Evolutionary conservation across 2,113 vertebrate genomes (phyloP).

Genomic region (Heliornis fulica): DNA sequence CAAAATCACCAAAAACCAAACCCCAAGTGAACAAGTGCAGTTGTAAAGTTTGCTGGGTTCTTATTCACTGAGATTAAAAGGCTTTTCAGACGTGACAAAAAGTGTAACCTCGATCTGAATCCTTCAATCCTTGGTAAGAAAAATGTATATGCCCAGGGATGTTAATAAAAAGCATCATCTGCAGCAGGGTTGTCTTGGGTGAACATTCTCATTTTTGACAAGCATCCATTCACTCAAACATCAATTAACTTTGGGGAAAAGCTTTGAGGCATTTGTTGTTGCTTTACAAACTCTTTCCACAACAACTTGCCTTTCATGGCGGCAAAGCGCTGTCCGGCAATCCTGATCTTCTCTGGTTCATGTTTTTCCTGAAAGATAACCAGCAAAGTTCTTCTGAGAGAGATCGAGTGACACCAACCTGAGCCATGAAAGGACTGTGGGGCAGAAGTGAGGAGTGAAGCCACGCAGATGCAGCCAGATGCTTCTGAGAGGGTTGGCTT

Average conservation of each 20-base stretch:
- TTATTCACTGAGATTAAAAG: neutral
- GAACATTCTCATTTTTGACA: neutral
- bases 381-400: neutral
- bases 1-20: too few species aligned
- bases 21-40: neutral
- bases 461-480: neutral
- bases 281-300: slow-evolving; percentile 37
- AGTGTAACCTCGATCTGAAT: neutral
- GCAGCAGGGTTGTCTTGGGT: neutral
- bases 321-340: slow-evolving; percentile 49
- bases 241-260: slow-evolving; percentile 56
- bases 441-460: neutral
- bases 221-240: neutral
- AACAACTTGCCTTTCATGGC: slow-evolving; percentile 46
- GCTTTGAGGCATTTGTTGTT: slow-evolving; percentile 51
- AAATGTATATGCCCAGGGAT: neutral
- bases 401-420: neutral
- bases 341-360: slow-evolving; percentile 33
- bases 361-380: slow-evolving; percentile 54
- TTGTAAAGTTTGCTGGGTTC: neutral
- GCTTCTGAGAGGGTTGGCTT: neutral
- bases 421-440: neutral
- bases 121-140: neutral
- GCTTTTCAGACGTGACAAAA: neutral
- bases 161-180: neutral